Evolutionary conservation across 2,113 vertebrate species (phyloP), one percentile per base, ranked within the genome.

Genomic region (Varanus komodoensis): DNA sequence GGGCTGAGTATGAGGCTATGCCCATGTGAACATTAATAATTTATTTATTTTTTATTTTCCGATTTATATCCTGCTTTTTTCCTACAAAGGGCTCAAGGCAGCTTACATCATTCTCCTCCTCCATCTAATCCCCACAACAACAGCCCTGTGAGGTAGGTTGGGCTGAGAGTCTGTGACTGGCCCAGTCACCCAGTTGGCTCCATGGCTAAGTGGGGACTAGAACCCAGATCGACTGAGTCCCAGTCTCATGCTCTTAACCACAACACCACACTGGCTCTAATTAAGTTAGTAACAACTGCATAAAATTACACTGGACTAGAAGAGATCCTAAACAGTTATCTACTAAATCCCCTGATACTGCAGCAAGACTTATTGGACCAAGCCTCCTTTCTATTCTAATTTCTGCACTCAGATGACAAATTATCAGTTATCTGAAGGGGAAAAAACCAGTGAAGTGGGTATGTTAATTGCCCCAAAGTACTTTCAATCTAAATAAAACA

Each of bases 401-500:
- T 87, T 67, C 57, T 69, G 44, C 25, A n/a, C 29, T 94, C 1
- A 1, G 48, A 52, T 19, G 29, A 78, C 44, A 68, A 78, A 48
- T 29, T 34, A 84, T 17, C 61, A 84, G 48, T 67, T 77, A 52
- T 38, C 73, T 77, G 71, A 92, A 44, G 38, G 91, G 50, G 50
- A 88, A 67, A 67, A 88, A 90, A 73, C n/a, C 67, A 89, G 82
- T 86, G 75, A 34, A 67, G 21, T 7, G 82, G 19, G 77, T 8
- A 57, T 3, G 79, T 84, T 64, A 27, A 57, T 38, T 89, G 5
- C 38, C 54, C 0, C 75, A 57, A 83, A 90, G 71, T 89, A 52
- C 87, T 7, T 86, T 19, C 93, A 94, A 87, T 89, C 74, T 54
- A 54, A 8, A 91, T 50, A 89, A 89, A 44, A 75, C 21, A 93